These are phyloP conservation scores for Didymodactylos carnosus DNA, from an alignment of 2,888 invertebrate species.

Conservation along the genomic window DNA sequence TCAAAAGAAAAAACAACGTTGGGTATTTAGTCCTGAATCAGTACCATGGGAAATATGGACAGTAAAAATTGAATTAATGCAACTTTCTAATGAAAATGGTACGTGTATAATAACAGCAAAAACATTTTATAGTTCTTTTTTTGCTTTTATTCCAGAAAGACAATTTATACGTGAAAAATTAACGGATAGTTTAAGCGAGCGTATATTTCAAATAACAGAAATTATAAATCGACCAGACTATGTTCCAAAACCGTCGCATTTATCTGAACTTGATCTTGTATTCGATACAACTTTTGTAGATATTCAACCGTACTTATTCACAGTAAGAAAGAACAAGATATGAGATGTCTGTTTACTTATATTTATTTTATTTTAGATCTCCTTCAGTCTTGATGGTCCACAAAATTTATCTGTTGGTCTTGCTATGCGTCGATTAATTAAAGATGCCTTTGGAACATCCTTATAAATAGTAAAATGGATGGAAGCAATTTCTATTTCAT, in stretches of 20 bases:
- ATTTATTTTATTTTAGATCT: too few relatives aligned
- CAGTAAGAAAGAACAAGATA: too few relatives aligned
- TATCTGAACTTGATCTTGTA: conserved; percentile 70
- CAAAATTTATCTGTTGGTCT: too few relatives aligned
- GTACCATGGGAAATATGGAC: conserved; percentile 99
- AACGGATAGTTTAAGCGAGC: conserved; percentile 52
- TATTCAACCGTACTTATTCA: conserved; percentile 87
- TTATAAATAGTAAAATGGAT: too few relatives aligned
- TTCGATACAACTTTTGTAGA: conserved; percentile 80
- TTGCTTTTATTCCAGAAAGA: too few relatives aligned
- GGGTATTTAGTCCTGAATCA: conserved; percentile 68
- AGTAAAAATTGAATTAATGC: conserved; percentile 65
- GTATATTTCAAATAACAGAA: conserved; percentile 77
- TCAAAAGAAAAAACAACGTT: conserved; percentile 66
- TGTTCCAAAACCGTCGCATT: conserved; percentile 79
- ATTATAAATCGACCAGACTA: conserved; percentile 74
- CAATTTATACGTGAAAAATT: conserved; percentile 57
- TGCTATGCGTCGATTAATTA: too few relatives aligned
- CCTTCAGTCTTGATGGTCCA: too few relatives aligned
- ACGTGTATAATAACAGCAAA: conserved; percentile 16
- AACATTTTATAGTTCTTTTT: too few relatives aligned
- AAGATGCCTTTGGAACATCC: too few relatives aligned
- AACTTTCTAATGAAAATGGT: conserved; percentile 59
- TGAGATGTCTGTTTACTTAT: too few relatives aligned
- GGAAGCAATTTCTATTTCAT: too few relatives aligned